A percentile compares a stretch with the other conserved stretches of the same genome.
Conservation (phyloP, 1,140 invertebrate species). For the Mycetomoellerius zeteki region DNA sequence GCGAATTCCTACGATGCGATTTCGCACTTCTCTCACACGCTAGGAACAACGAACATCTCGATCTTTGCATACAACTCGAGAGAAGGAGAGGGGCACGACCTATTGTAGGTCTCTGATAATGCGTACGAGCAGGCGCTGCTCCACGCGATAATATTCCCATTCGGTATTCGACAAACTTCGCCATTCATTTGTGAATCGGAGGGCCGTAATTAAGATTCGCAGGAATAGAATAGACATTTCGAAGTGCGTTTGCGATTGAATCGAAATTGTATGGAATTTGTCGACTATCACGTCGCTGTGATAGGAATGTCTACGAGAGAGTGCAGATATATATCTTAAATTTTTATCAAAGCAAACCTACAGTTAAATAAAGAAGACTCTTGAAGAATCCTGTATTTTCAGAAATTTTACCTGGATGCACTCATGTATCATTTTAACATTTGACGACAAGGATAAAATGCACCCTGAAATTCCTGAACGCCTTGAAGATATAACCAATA, state of each 20-base stretch:
- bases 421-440: too few relatives aligned
- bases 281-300: background rate
- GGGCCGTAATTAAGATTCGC: slow-evolving; percentile 51
- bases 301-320: background rate
- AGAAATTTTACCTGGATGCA: too few relatives aligned
- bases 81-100: background rate
- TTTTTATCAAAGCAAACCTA: background rate
- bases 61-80: slow-evolving; percentile 40
- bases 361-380: too few relatives aligned
- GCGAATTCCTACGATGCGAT: slow-evolving; percentile 61
- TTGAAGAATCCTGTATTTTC: background rate
- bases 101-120: slow-evolving; percentile 17
- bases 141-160: slow-evolving; percentile 5
- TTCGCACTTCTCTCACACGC: slow-evolving; percentile 29
- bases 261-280: slow-evolving; percentile 41
- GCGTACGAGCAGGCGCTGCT: background rate
- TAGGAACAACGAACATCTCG: slow-evolving; percentile 17
- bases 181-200: slow-evolving; percentile 38
- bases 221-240: slow-evolving; percentile 20
- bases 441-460: too few relatives aligned
- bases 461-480: too few relatives aligned
- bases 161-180: slow-evolving; percentile 49
- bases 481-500: background rate
- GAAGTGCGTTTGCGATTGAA: slow-evolving; percentile 38
- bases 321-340: background rate